Evolutionary conservation across 2,797 vertebrate species (phyloP).

Genomic region (Enteromius trimaculatus): DNA sequence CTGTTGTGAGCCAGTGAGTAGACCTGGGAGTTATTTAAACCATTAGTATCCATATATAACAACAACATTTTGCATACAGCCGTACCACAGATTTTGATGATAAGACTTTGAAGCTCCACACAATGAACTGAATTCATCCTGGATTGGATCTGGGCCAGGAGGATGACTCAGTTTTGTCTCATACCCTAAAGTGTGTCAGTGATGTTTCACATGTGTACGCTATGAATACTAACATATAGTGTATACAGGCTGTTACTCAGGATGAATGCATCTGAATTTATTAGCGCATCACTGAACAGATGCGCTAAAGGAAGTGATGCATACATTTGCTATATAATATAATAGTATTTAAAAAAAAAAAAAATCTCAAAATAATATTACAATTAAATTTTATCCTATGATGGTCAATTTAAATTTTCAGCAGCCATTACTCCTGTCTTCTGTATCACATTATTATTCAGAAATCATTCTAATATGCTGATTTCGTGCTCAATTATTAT

Average conservation of each 20-base stretch:
- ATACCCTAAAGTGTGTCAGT: slow-evolving; percentile 40
- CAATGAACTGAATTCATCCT: slow-evolving; percentile 28
- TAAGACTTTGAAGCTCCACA: slow-evolving; percentile 13
- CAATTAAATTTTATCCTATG: neutral
- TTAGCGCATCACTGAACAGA: slow-evolving; percentile 22
- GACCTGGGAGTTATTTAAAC: neutral
- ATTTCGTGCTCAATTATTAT: too few species aligned
- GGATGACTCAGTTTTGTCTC: slow-evolving; percentile 44
- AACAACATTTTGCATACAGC: slow-evolving; percentile 13
- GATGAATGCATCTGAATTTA: slow-evolving; percentile 16
- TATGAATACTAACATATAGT: neutral
- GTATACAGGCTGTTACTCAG: slow-evolving; percentile 11
- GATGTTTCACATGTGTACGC: slow-evolving; percentile 27
- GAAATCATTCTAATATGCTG: neutral
- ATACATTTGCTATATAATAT: neutral
- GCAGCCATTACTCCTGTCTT: neutral
- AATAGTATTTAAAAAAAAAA: neutral
- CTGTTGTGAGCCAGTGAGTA: neutral
- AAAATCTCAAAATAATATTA: neutral
- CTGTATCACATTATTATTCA: neutral
- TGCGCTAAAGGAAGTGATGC: neutral
- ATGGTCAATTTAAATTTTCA: neutral
- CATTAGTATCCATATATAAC: neutral
- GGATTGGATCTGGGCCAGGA: slow-evolving; percentile 29
- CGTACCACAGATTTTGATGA: slow-evolving; percentile 19